Conservation (phyloP, 2,888 invertebrate genomes). For the Alloscopus bannaensis region DNA sequence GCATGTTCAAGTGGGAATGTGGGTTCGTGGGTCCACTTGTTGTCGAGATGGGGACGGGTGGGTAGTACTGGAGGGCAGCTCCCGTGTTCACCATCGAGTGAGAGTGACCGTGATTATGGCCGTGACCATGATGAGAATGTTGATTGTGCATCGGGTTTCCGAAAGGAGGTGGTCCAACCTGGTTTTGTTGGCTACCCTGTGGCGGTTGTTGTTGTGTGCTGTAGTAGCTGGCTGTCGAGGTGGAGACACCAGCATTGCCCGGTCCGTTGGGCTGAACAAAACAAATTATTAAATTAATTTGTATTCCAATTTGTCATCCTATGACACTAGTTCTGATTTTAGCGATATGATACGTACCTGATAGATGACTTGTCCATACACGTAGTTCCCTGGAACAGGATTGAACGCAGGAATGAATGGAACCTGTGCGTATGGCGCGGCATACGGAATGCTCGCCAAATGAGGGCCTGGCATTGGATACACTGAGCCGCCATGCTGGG, state of each 20-base stretch:
- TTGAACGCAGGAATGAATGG: constrained; percentile 72
- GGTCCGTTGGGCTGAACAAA: constrained; percentile 63
- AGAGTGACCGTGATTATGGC: constrained; percentile 62
- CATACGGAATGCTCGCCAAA: constrained; percentile 66
- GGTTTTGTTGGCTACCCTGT: constrained; percentile 47
- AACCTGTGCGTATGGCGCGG: constrained; percentile 69
- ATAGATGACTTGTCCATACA: constrained; percentile 72
- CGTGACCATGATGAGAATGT: constrained; percentile 61
- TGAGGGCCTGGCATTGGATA: constrained; percentile 70
- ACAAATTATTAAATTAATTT: not conserved
- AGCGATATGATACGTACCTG: no score
- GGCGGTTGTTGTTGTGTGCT: constrained; percentile 62
- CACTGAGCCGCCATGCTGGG: constrained; percentile 60
- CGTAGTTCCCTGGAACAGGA: constrained; percentile 70
- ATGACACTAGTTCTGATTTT: no score
- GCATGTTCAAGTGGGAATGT: constrained; percentile 60
- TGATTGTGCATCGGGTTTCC: constrained; percentile 66
- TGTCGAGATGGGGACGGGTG: constrained; percentile 69
- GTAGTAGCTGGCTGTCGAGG: constrained; percentile 65
- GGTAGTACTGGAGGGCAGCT: constrained; percentile 73
- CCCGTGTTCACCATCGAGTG: constrained; percentile 70
- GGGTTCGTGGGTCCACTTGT: constrained; percentile 60
- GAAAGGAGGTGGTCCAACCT: constrained; percentile 57
- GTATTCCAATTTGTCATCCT: no score
- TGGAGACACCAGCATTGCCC: constrained; percentile 59